phyloP scores from a whole-genome alignment of 1,140 invertebrate genomes.

The Cyrtorhinus lividipennis region DNA sequence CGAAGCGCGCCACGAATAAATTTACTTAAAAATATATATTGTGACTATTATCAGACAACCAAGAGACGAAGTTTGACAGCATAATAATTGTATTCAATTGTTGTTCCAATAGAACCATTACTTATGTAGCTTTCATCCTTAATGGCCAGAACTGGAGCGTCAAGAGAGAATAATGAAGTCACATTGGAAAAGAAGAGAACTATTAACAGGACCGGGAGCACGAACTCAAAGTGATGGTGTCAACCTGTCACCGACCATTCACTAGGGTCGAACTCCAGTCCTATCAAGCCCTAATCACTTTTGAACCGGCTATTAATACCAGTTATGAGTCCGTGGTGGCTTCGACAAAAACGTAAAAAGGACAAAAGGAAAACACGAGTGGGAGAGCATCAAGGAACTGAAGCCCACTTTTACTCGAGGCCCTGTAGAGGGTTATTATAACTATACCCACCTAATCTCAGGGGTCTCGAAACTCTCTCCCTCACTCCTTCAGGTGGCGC shows the following conservation, averaged over 20 bases:
- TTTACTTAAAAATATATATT: too few species aligned
- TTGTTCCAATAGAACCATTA: too few species aligned
- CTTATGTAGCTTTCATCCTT: too few species aligned
- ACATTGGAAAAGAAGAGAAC: too few species aligned
- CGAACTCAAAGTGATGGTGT: too few species aligned
- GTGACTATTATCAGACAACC: too few species aligned
- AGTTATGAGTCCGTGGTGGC: not conserved
- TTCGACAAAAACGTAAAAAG: not conserved
- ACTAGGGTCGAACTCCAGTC: not conserved
- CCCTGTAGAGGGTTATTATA: not conserved
- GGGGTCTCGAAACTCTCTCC: not conserved
- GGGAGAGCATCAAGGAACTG: not conserved
- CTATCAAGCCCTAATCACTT: not conserved
- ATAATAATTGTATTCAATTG: too few species aligned
- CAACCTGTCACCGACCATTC: not conserved
- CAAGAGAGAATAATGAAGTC: too few species aligned
- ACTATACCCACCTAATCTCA: not conserved
- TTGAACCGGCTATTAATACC: not conserved
- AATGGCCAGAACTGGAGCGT: too few species aligned
- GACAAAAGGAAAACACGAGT: not conserved
- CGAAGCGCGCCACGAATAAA: too few species aligned
- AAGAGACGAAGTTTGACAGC: too few species aligned
- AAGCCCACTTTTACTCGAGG: not conserved
- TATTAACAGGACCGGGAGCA: too few species aligned
- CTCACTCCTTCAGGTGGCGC: not conserved